phyloP scores from a whole-genome alignment of 2,888 invertebrate species.

The Aspidapion aeneum region DNA sequence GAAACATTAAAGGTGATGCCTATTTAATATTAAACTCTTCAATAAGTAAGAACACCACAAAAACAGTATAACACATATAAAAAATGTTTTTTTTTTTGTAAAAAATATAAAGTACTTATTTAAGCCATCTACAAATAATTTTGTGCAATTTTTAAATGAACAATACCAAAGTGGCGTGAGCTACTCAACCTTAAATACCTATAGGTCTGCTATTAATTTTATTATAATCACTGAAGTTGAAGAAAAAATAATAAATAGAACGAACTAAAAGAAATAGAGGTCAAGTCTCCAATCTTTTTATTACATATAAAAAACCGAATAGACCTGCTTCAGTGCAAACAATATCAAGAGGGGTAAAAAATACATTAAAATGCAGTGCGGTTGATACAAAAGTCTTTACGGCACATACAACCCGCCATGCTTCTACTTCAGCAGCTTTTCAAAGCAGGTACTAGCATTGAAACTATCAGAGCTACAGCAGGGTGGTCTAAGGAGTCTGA shows the following conservation, averaged over 20 bases:
- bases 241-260: constrained; percentile 3
- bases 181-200: not conserved
- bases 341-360: not conserved
- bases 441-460: constrained; percentile 1
- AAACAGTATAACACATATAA: not conserved
- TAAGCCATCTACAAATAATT: too few species aligned
- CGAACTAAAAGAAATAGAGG: not conserved
- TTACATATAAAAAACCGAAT: constrained; percentile 5
- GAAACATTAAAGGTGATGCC: not conserved
- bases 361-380: not conserved
- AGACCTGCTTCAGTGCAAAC: not conserved
- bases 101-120: not conserved
- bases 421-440: not conserved
- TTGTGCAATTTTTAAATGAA: too few species aligned
- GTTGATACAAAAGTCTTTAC: constrained; percentile 1
- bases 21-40: not conserved
- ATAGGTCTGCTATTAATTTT: not conserved
- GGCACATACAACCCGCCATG: not conserved
- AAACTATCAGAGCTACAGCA: constrained; percentile 3
- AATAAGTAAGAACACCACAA: not conserved
- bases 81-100: not conserved
- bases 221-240: not conserved
- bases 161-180: too few species aligned
- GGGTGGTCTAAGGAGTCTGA: constrained; percentile 6
- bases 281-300: not conserved